These are phyloP conservation scores for Penaeus vannamei DNA, from an alignment of 1,140 invertebrate species.

Conservation along the genomic window DNA sequence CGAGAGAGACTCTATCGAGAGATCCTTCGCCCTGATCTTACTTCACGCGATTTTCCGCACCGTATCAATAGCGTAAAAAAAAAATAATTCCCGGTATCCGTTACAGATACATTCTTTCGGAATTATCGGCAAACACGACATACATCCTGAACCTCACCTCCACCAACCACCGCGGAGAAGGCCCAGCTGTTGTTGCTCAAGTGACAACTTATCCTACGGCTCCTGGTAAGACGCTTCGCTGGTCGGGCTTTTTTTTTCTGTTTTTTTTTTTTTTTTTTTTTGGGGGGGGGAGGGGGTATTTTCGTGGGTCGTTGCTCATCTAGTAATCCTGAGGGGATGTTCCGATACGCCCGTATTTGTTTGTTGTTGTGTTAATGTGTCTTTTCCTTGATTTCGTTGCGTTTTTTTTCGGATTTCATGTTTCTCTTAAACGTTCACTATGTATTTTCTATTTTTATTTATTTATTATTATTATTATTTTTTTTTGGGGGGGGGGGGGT, in stretches of 20 bases:
- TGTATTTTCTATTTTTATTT: too few species aligned
- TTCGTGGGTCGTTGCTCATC: too few species aligned
- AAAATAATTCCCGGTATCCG: background rate
- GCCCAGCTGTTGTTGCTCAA: conserved; percentile 39
- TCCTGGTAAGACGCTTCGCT: conserved; percentile 45
- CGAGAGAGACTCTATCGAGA: too few species aligned
- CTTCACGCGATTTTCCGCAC: background rate
- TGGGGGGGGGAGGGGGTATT: background rate
- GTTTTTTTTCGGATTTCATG: too few species aligned
- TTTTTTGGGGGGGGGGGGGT: too few species aligned
- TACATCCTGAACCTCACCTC: conserved; percentile 61
- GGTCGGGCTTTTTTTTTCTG: background rate
- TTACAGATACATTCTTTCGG: conserved; percentile 60
- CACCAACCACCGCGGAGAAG: conserved; percentile 61
- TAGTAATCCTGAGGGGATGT: too few species aligned
- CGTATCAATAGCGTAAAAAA: background rate
- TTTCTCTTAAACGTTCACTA: too few species aligned
- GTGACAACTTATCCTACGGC: conserved; percentile 64
- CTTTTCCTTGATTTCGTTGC: too few species aligned
- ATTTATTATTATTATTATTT: too few species aligned
- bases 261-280: background rate
- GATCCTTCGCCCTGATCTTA: background rate
- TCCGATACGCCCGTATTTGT: too few species aligned
- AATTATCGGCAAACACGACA: conserved; percentile 57
- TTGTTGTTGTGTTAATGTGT: too few species aligned